A percentile compares a stretch with the other conserved stretches of the same genome.
Evolutionary conservation across 2,797 vertebrate species (phyloP).

Genomic region (Leucoraja ocellata): DNA sequence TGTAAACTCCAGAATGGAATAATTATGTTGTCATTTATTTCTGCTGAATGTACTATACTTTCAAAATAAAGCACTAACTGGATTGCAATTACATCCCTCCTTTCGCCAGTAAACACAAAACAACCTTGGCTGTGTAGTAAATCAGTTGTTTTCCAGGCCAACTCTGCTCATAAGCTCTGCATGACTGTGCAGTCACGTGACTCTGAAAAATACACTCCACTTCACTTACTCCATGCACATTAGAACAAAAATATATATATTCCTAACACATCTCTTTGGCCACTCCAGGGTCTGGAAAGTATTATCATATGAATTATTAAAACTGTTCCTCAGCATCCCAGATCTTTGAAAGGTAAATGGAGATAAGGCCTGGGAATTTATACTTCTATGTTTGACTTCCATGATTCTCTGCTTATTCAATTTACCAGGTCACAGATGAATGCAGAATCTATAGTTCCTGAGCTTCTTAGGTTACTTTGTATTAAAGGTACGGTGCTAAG

Average conservation of each 20-base stretch:
- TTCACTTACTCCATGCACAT: no score
- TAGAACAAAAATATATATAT: neutral
- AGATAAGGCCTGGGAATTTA: neutral
- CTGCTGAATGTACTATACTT: no score
- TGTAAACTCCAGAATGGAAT: no score
- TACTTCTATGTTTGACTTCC: neutral
- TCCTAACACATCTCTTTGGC: neutral
- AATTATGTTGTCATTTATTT: no score
- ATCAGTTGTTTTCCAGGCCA: neutral
- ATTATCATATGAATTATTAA: neutral
- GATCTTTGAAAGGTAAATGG: neutral
- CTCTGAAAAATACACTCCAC: neutral
- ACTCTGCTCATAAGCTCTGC: neutral
- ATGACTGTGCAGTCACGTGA: neutral
- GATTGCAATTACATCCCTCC: neutral
- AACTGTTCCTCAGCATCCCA: neutral
- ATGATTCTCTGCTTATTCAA: neutral
- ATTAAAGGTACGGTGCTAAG: neutral
- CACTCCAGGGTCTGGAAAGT: neutral
- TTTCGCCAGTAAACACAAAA: neutral
- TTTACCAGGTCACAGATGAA: neutral
- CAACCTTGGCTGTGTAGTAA: neutral
- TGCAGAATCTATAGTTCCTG: neutral
- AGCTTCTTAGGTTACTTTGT: neutral
- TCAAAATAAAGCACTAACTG: neutral